phyloP scores from a whole-genome alignment of 30 jellyfish, hydroid and myxozoan species.

The Rhopilema esculentum region DNA sequence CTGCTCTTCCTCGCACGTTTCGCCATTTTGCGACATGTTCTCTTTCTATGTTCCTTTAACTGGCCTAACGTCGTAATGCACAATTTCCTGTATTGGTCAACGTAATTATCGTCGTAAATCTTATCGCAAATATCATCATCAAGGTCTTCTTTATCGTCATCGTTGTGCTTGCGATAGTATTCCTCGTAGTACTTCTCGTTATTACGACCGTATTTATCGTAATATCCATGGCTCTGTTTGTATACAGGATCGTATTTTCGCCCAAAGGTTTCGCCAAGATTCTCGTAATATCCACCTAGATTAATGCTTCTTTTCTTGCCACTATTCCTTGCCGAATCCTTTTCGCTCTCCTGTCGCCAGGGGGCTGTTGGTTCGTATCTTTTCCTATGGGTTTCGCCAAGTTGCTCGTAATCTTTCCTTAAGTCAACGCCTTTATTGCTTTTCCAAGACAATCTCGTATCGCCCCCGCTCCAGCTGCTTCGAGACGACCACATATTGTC shows the following conservation, averaged over 20 bases:
- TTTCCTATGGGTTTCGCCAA: neutral
- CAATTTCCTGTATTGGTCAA: neutral
- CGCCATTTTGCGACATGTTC: neutral
- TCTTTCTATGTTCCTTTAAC: neutral
- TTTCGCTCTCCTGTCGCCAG: no score
- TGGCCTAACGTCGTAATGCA: neutral
- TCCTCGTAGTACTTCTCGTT: neutral
- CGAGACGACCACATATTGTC: neutral
- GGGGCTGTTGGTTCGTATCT: no score
- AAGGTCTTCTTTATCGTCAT: neutral
- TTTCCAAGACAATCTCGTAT: neutral
- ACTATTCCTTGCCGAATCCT: no score
- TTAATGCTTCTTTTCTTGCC: no score
- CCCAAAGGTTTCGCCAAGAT: neutral
- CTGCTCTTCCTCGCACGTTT: neutral
- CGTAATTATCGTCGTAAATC: neutral
- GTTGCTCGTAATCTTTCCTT: neutral
- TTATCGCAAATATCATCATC: neutral
- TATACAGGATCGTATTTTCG: neutral
- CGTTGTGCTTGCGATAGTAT: slow-evolving; percentile 1
- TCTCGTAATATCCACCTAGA: no score
- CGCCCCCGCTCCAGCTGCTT: neutral
- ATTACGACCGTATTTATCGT: neutral
- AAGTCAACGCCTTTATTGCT: neutral
- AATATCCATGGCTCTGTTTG: no score